Conservation (phyloP, 2,888 invertebrate genomes). For the Gastracanthus pulcherrimus region DNA sequence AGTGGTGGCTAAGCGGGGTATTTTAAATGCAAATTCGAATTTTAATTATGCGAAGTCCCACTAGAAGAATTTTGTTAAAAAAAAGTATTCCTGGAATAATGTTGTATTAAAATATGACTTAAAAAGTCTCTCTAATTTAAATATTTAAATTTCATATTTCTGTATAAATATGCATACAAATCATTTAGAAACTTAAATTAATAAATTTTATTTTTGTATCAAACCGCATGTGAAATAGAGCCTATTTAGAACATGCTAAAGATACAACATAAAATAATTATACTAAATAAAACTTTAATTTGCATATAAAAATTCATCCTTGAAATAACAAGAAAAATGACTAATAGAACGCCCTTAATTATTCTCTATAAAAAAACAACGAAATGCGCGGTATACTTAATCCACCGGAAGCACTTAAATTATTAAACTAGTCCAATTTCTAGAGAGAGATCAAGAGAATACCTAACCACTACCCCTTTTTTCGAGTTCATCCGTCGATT, state of each 20-base stretch:
- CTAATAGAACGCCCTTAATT: no score
- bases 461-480: neutral
- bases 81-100: neutral
- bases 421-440: neutral
- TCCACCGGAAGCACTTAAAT: neutral
- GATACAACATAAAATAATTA: neutral
- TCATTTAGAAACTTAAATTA: neutral
- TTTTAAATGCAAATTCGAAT: slow-evolving; percentile 17
- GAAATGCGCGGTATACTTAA: neutral
- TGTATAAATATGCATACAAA: neutral
- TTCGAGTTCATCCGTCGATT: slow-evolving; percentile 5
- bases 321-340: no score
- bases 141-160: neutral
- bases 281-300: neutral
- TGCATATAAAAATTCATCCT: no score
- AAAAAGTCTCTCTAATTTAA: neutral
- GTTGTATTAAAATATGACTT: neutral
- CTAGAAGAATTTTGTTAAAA: neutral
- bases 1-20: neutral
- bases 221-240: no score
- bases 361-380: neutral
- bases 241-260: neutral
- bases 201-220: no score
- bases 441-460: neutral
- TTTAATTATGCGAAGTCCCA: slow-evolving; percentile 2